These are phyloP conservation scores for Lapara coniferarum DNA, from an alignment of 2,888 invertebrate species.

Conservation along the genomic window DNA sequence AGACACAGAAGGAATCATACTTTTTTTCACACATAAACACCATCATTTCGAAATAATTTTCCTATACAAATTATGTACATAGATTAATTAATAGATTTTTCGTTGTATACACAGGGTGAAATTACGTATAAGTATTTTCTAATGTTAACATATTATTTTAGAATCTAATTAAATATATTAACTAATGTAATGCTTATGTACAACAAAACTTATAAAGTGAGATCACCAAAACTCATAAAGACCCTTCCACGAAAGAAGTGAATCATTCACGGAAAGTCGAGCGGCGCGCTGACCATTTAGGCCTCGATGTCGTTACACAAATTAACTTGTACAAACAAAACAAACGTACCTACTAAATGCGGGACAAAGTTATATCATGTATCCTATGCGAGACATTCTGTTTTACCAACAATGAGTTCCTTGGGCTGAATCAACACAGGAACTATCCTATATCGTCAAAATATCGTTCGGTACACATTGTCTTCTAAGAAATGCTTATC, in stretches of 20 bases:
- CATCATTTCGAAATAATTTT: neutral
- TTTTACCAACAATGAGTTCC: neutral
- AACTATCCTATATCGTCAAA: neutral
- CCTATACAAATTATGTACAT: neutral
- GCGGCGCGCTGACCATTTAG: slow-evolving; percentile 39
- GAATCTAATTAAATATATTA: slow-evolving; percentile 20
- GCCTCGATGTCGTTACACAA: slow-evolving; percentile 39
- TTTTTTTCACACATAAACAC: neutral
- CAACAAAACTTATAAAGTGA: slow-evolving; percentile 59
- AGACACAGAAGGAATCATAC: slow-evolving; percentile 10
- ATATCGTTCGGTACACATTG: neutral
- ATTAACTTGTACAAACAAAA: slow-evolving; percentile 7
- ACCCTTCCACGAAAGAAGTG: slow-evolving; percentile 34
- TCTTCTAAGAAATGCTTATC: slow-evolving; percentile 30
- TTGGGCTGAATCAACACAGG: neutral
- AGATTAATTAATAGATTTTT: slow-evolving; percentile 9
- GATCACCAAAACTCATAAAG: slow-evolving; percentile 59
- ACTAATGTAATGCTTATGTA: slow-evolving; percentile 37
- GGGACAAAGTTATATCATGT: slow-evolving; percentile 17
- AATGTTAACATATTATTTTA: slow-evolving; percentile 19
- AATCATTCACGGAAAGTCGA: slow-evolving; percentile 37
- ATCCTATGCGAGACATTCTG: neutral
- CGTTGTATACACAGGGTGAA: slow-evolving; percentile 16
- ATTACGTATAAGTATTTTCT: slow-evolving; percentile 5
- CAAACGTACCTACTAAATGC: slow-evolving; percentile 43